Percentiles rank a stretch among this genome's conserved stretches.
phyloP scores from a whole-genome alignment of 2,797 vertebrate genomes.

The Phyllotis vaccarum region DNA sequence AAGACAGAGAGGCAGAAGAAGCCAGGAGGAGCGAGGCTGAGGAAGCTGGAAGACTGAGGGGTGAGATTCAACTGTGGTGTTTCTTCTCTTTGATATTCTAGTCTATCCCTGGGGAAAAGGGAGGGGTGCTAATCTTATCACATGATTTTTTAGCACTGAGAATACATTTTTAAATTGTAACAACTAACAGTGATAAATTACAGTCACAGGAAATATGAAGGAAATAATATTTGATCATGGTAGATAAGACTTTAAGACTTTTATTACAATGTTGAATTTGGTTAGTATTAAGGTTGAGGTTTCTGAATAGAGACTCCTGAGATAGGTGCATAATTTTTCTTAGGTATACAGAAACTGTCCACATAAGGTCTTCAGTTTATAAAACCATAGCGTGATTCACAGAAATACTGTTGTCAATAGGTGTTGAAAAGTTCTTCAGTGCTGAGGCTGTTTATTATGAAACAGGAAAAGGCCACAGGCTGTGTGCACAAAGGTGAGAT shows the following conservation, averaged over 20 bases:
- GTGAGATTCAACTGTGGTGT: no score
- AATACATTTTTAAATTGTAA: conserved; percentile 1
- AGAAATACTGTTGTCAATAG: conserved; percentile 85
- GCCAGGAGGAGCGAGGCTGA: no score
- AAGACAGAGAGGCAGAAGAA: no score
- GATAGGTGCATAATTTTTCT: neutral
- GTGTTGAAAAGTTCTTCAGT: conserved; percentile 92
- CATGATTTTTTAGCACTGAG: conserved; percentile 10
- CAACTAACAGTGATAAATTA: conserved; percentile 7
- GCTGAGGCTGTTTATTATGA: conserved; percentile 91
- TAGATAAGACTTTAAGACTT: conserved; percentile 34
- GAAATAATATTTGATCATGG: neutral
- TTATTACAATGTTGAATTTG: conserved; percentile 6
- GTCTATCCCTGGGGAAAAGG: no score
- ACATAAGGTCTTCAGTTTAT: conserved; percentile 70
- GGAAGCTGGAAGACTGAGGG: no score
- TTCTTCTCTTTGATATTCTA: no score
- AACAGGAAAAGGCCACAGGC: conserved; percentile 89
- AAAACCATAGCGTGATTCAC: conserved; percentile 77
- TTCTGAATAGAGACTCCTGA: conserved; percentile 50
- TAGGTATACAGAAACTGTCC: neutral
- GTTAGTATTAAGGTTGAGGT: conserved; percentile 40
- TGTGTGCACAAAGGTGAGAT: conserved; percentile 94
- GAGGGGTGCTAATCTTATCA: conserved; percentile 52
- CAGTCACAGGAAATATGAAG: neutral